Conservation (phyloP, 2,113 vertebrate genomes). For the Crotalus helleri region DNA sequence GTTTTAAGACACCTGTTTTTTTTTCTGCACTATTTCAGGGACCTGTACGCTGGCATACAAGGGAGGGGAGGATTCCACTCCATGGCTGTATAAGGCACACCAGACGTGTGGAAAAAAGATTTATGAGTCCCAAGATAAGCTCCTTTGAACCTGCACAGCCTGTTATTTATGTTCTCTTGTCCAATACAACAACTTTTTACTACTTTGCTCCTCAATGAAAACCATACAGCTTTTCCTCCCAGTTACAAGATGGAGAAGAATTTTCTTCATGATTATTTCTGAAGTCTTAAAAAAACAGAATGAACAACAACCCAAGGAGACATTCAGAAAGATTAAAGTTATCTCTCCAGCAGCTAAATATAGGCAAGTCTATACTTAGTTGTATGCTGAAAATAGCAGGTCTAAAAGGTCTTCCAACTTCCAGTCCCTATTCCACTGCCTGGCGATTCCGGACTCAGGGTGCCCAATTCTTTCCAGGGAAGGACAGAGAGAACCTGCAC, state of each 20-base stretch:
- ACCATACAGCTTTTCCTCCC: background rate
- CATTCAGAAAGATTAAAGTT: background rate
- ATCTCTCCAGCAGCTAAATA: background rate
- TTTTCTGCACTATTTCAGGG: background rate
- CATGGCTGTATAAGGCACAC: background rate
- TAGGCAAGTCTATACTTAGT: background rate
- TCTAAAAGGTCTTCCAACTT: background rate
- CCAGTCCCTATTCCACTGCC: fast-evolving
- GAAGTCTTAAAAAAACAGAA: background rate
- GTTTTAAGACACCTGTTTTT: background rate
- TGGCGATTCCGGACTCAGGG: background rate
- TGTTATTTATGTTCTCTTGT: background rate
- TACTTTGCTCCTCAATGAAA: background rate
- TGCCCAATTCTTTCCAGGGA: background rate
- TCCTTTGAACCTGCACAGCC: background rate
- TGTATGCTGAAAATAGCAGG: slow-evolving; percentile 12
- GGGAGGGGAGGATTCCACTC: background rate
- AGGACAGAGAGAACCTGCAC: background rate
- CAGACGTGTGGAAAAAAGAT: background rate
- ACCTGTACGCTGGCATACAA: background rate
- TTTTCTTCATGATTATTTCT: background rate
- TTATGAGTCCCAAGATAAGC: background rate
- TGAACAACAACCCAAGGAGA: background rate
- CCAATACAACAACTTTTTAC: background rate
- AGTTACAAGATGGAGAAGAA: background rate